A percentile compares a stretch with the other conserved stretches of the same genome.
phyloP scores from a whole-genome alignment of 2,888 invertebrate genomes.

The Dione juno region DNA sequence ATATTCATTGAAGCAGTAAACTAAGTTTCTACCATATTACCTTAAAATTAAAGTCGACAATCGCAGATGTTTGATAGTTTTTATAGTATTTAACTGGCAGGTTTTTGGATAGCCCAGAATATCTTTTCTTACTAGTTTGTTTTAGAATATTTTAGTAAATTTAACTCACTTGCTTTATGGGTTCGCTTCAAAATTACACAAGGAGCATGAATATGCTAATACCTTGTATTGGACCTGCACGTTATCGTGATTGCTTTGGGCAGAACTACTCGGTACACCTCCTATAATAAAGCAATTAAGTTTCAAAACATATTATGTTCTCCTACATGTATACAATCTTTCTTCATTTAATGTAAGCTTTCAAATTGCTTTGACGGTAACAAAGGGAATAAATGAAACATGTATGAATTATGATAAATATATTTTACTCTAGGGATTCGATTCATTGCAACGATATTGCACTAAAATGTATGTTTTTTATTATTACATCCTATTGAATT shows the following conservation, averaged over 20 bases:
- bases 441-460: constrained; percentile 40
- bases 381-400: constrained; percentile 41
- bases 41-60: constrained; percentile 24
- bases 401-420: constrained; percentile 41
- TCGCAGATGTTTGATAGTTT: constrained; percentile 1
- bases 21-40: constrained; percentile 38
- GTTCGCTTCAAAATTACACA: constrained; percentile 59
- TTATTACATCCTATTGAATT: constrained; percentile 31
- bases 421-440: constrained; percentile 41
- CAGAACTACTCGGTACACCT: constrained; percentile 43
- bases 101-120: constrained; percentile 61
- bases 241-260: constrained; percentile 45
- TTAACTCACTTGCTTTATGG: constrained; percentile 60
- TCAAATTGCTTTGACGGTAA: constrained; percentile 38
- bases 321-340: constrained; percentile 28
- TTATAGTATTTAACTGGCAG: constrained; percentile 32
- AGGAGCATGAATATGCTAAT: constrained; percentile 63
- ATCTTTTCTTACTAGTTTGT: constrained; percentile 64
- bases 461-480: constrained; percentile 39
- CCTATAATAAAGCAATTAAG: constrained; percentile 47
- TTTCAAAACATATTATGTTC: constrained; percentile 36
- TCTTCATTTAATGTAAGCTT: constrained; percentile 39
- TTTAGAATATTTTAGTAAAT: constrained; percentile 64
- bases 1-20: constrained; percentile 52
- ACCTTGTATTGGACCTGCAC: constrained; percentile 48